Conservation (phyloP, 2,113 vertebrate genomes). For the Elgaria multicarinata region DNA sequence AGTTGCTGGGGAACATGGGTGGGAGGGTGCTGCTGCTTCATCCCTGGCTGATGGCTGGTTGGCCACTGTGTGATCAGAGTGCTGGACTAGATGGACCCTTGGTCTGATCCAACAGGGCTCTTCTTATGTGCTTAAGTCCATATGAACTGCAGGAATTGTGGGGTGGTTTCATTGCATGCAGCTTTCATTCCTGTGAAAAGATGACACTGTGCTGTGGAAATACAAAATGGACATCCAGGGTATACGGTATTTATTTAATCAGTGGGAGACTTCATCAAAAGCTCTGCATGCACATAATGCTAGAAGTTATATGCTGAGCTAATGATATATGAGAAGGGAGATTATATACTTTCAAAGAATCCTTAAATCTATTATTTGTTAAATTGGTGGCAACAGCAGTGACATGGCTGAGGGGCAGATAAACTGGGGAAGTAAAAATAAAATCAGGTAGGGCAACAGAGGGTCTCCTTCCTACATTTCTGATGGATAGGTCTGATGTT, state of each 20-base stretch:
- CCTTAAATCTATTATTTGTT: slow-evolving; percentile 70
- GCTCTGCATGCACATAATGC: slow-evolving; percentile 13
- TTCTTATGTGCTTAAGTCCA: too few relatives aligned
- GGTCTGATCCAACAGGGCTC: too few relatives aligned
- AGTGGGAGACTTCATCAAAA: slow-evolving; percentile 43
- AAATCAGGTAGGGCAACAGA: slow-evolving; percentile 49
- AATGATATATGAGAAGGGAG: slow-evolving; percentile 61
- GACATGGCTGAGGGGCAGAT: slow-evolving; percentile 33
- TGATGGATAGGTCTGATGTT: neutral
- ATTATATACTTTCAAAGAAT: slow-evolving; percentile 61
- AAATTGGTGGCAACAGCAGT: slow-evolving; percentile 65
- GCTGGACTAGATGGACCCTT: too few relatives aligned
- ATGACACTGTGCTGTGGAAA: slow-evolving; percentile 22
- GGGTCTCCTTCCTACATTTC: slow-evolving; percentile 39
- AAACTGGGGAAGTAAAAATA: slow-evolving; percentile 54
- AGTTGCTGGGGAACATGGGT: too few relatives aligned
- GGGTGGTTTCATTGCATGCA: slow-evolving; percentile 18
- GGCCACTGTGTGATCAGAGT: too few relatives aligned
- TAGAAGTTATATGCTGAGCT: slow-evolving; percentile 50
- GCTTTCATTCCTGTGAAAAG: slow-evolving; percentile 29
- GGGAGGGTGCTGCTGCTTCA: too few relatives aligned
- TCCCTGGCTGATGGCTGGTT: too few relatives aligned
- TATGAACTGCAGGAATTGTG: slow-evolving; percentile 3
- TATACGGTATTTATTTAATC: slow-evolving; percentile 31
- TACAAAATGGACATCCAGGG: slow-evolving; percentile 12